These are phyloP conservation scores for Lypha dubia DNA, from an alignment of 2,888 invertebrate genomes.

Conservation along the genomic window DNA sequence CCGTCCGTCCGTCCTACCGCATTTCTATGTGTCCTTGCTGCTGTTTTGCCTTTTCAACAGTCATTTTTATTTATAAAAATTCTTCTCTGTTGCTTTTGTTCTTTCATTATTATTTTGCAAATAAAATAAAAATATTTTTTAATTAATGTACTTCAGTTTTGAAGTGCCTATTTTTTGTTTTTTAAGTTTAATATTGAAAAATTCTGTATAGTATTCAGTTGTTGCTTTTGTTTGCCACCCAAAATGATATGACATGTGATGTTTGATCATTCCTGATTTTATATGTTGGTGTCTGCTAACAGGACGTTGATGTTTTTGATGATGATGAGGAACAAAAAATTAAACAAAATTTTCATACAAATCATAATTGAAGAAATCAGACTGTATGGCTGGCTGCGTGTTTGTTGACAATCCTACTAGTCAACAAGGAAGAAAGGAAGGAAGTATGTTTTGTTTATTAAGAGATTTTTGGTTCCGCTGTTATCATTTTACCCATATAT, in stretches of 20 bases:
- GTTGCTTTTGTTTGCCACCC: slow-evolving; percentile 54
- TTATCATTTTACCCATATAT: slow-evolving; percentile 69
- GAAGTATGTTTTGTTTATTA: slow-evolving; percentile 55
- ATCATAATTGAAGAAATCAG: slow-evolving; percentile 16
- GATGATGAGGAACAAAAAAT: slow-evolving; percentile 3
- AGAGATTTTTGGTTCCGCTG: slow-evolving; percentile 54
- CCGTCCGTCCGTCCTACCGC: not conserved
- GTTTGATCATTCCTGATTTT: slow-evolving; percentile 52
- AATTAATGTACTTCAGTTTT: slow-evolving; percentile 71
- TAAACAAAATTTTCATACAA: slow-evolving; percentile 4
- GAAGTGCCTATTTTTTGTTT: slow-evolving; percentile 58
- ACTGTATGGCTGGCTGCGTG: not conserved
- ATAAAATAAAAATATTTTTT: slow-evolving; percentile 70
- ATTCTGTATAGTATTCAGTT: slow-evolving; percentile 54
- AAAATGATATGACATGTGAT: slow-evolving; percentile 66
- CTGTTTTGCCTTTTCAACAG: slow-evolving; percentile 6
- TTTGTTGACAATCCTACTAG: slow-evolving; percentile 10
- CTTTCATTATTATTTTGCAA: slow-evolving; percentile 24
- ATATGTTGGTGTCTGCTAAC: slow-evolving; percentile 38
- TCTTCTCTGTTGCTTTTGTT: slow-evolving; percentile 1
- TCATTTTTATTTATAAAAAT: slow-evolving; percentile 27
- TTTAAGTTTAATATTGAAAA: slow-evolving; percentile 21
- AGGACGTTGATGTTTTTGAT: slow-evolving; percentile 44
- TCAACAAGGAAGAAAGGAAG: slow-evolving; percentile 28
- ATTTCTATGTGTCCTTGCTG: not conserved